A percentile compares a stretch with the other conserved stretches of the same genome.
These are phyloP conservation scores for Leptopilina myrica DNA, from an alignment of 2,888 invertebrate species.

Conservation along the genomic window DNA sequence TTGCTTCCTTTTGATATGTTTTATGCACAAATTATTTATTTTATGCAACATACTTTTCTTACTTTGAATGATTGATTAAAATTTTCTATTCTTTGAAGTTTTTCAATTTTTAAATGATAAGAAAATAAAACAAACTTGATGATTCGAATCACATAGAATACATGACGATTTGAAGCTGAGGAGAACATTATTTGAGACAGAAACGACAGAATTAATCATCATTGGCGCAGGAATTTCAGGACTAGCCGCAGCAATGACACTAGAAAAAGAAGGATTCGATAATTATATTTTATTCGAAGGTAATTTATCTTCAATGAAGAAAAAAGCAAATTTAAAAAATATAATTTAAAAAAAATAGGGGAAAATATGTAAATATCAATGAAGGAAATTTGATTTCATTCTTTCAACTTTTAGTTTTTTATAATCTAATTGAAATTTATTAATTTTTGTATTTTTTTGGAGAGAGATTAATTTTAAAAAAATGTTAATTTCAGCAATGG, in stretches of 20 bases:
- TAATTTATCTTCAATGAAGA: conserved; percentile 54
- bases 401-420: neutral
- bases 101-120: too few relatives aligned
- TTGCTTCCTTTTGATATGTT: neutral
- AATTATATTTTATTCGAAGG: conserved; percentile 80
- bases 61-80: conserved; percentile 1
- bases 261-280: conserved; percentile 76
- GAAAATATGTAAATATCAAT: too few relatives aligned
- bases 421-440: neutral
- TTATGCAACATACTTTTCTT: neutral
- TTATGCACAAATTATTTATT: conserved; percentile 1
- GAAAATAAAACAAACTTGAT: conserved; percentile 28
- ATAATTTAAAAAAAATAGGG: too few relatives aligned
- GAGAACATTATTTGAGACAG: conserved; percentile 49
- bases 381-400: neutral
- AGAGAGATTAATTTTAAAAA: neutral
- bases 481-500: conserved; percentile 73
- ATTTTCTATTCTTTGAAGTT: neutral
- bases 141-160: conserved; percentile 62
- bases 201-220: conserved; percentile 76
- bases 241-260: conserved; percentile 79
- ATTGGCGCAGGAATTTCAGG: conserved; percentile 82
- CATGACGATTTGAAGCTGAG: conserved; percentile 61
- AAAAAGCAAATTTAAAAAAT: too few relatives aligned
- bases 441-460: neutral